Conservation (phyloP, 2,113 vertebrate species). For the Empidonax alnorum region DNA sequence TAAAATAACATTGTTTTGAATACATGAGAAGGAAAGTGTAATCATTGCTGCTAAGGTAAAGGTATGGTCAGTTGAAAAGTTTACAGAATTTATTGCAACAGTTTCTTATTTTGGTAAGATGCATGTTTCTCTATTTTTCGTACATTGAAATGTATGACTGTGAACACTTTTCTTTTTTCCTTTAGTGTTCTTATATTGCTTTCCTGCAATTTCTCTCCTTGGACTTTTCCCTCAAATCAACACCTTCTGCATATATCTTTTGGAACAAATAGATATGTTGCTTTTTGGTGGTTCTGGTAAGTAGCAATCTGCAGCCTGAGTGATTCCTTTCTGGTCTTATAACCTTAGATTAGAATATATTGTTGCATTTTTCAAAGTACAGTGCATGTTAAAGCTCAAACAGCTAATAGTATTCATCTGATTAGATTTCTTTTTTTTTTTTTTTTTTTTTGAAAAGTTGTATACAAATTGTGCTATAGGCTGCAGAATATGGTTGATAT, state of each 20-base stretch:
- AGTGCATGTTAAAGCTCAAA: not conserved
- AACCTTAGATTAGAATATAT: not conserved
- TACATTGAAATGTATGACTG: not conserved
- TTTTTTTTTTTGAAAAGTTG: not conserved
- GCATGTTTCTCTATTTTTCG: not conserved
- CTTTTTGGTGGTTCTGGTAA: slow-evolving; percentile 94
- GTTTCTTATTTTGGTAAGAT: not conserved
- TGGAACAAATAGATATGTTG: slow-evolving; percentile 96
- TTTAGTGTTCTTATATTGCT: slow-evolving; percentile 92
- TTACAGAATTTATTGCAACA: not conserved
- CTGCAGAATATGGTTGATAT: not conserved
- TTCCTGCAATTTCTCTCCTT: slow-evolving; percentile 92
- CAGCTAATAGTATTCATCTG: not conserved
- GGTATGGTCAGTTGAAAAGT: not conserved
- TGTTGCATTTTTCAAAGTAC: not conserved
- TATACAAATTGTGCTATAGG: not conserved
- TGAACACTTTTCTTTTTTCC: not conserved
- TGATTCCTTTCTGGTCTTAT: not conserved
- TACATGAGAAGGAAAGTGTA: not conserved
- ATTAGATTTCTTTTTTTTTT: not conserved
- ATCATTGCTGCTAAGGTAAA: not conserved
- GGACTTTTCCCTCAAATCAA: slow-evolving; percentile 98
- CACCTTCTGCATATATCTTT: slow-evolving; percentile 92
- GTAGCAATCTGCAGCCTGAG: not conserved
- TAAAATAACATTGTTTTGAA: not conserved